Base-by-base conservation (phyloP, 2,888 invertebrate genomes). In the Mythimna loreyi region DNA sequence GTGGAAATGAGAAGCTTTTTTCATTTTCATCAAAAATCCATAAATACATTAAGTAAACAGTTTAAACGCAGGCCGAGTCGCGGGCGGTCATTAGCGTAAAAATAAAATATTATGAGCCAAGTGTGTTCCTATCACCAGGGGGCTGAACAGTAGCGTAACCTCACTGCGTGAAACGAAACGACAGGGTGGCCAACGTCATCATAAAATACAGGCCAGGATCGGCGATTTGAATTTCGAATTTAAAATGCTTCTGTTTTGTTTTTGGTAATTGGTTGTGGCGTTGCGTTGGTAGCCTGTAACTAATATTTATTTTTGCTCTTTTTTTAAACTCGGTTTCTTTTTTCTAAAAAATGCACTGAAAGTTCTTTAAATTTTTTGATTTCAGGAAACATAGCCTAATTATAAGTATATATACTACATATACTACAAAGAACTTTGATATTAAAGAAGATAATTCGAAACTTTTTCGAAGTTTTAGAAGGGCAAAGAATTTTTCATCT, bases 61-160 rank as follows among this genome's bases (percentile, higher is more conserved):
- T 80, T 82, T 81, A 75, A 83, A 79, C 67, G 67, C 70, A 75
- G 65, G 63, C 67, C 23, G 59, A 78, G 72, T 75, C 52, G 50
- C 74, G 72, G 83, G 79, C 83, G 85, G 83, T 81, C 83, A 81
- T 87, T 86, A 83, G 81, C 81, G 85, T 88, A 88, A 86, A 83
- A 76, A 80, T 76, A 86, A 87, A 90, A 88, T 87, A 87, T 89
- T 84, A 85, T 83, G 85, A 86, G 86, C 86, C 88, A 87, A 86
- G 86, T 87, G 90, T 91, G 90, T 89, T 89, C 87, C 82, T 85
- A 83, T 87, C 91, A 83, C 90, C 93, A 88, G 95, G 95, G 94
- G 94, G 93, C 84, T 90, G 85, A 89, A 95, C 95, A 90, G 95
- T 95, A 95, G 95, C 95, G 91, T 90, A 85, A 84, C 80, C 74